These are phyloP conservation scores for Nomada flava DNA, from an alignment of 2,888 invertebrate species.

Conservation along the genomic window DNA sequence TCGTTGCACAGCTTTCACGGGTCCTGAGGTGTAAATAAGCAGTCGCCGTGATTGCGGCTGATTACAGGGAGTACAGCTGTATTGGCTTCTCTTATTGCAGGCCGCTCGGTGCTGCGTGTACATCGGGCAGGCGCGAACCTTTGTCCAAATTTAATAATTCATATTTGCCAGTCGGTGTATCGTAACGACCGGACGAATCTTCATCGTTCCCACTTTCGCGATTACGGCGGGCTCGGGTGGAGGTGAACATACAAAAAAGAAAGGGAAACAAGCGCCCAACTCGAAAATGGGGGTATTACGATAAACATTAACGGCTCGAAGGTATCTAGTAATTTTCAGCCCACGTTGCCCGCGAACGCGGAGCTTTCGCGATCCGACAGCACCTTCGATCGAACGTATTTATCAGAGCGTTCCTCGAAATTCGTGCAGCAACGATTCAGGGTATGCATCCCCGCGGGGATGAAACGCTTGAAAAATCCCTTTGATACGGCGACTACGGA, in stretches of 20 bases:
- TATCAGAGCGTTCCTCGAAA: constrained; percentile 29
- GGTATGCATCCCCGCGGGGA: constrained; percentile 2
- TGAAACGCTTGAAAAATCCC: constrained; percentile 26
- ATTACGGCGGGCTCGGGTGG: neutral
- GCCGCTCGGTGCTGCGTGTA: constrained; percentile 46
- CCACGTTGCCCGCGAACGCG: neutral
- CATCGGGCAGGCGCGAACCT: constrained; percentile 68
- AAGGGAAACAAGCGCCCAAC: constrained; percentile 43
- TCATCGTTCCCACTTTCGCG: constrained; percentile 20
- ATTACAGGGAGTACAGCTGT: constrained; percentile 76
- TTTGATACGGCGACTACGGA: constrained; percentile 7
- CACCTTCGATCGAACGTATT: constrained; percentile 15
- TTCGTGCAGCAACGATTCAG: neutral
- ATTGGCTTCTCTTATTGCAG: constrained; percentile 68
- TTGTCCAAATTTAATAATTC: constrained; percentile 74
- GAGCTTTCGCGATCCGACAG: neutral
- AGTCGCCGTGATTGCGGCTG: constrained; percentile 80
- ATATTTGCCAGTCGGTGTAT: constrained; percentile 62
- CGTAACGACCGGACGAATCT: constrained; percentile 45
- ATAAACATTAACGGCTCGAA: constrained; percentile 59
- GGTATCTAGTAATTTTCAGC: constrained; percentile 52
- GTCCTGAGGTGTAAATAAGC: constrained; percentile 80
- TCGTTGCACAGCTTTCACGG: constrained; percentile 65
- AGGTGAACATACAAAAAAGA: no score
- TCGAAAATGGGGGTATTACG: constrained; percentile 63